These are phyloP conservation scores for Gobiocypris rarus DNA, from an alignment of 2,113 vertebrate species.

Conservation along the genomic window DNA sequence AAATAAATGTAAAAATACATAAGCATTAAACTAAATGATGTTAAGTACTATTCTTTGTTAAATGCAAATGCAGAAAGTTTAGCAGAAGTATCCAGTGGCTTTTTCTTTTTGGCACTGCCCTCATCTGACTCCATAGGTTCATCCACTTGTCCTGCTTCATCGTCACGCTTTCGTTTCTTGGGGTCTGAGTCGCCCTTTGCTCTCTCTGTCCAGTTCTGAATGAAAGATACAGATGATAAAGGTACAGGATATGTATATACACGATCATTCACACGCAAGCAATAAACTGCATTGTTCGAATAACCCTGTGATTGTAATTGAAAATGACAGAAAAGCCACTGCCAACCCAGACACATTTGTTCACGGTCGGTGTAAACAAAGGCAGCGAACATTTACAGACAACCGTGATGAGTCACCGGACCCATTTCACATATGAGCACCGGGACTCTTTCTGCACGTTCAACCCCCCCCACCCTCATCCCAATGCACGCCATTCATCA, in stretches of 20 bases:
- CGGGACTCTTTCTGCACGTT: slow-evolving; percentile 34
- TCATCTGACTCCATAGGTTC: slow-evolving; percentile 65
- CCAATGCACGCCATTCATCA: slow-evolving; percentile 39
- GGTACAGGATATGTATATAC: too few species aligned
- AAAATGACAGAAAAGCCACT: slow-evolving; percentile 68
- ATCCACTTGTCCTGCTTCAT: slow-evolving; percentile 47
- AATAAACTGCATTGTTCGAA: background rate
- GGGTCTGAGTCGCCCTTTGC: slow-evolving; percentile 79
- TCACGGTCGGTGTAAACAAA: slow-evolving; percentile 60
- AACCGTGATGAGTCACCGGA: slow-evolving; percentile 73
- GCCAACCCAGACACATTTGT: slow-evolving; percentile 21
- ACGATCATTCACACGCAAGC: slow-evolving; percentile 15
- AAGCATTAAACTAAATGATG: background rate
- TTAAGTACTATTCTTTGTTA: slow-evolving; percentile 75
- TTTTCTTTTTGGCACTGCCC: slow-evolving; percentile 80
- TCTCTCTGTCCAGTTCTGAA: slow-evolving; percentile 85
- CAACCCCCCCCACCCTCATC: background rate
- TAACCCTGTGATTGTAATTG: slow-evolving; percentile 64
- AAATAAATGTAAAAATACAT: background rate
- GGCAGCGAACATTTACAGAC: slow-evolving; percentile 62
- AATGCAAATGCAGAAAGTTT: slow-evolving; percentile 91
- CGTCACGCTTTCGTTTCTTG: slow-evolving; percentile 83
- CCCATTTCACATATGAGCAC: slow-evolving; percentile 30
- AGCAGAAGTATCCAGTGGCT: slow-evolving; percentile 72
- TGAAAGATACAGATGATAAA: background rate